phyloP scores from a whole-genome alignment of 2,113 vertebrate genomes.

The Nothocercus nigrocapillus region DNA sequence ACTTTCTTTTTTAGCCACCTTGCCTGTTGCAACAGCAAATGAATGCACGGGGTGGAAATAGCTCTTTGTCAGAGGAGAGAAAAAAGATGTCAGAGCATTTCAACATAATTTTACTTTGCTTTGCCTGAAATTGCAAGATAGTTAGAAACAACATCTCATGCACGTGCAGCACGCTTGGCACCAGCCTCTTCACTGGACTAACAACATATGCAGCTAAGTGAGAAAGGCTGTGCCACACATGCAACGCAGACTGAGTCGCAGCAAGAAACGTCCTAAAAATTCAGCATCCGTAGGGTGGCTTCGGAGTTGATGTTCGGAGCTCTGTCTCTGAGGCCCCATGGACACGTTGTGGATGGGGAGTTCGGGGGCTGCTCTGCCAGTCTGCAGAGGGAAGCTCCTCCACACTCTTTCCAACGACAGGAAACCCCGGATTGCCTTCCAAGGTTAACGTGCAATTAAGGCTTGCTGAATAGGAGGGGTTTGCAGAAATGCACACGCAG shows the following conservation, averaged over 20 bases:
- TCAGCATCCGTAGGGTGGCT: not conserved
- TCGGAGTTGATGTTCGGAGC: not conserved
- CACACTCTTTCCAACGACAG: too few species aligned
- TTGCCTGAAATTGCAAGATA: not conserved
- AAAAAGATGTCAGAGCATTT: not conserved
- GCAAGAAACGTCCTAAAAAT: not conserved
- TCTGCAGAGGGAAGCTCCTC: too few species aligned
- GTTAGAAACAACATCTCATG: constrained; percentile 20
- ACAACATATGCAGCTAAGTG: not conserved
- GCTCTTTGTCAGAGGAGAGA: not conserved
- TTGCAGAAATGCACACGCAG: not conserved
- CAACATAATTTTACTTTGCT: not conserved
- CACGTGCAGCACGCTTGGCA: not conserved
- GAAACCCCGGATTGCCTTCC: not conserved
- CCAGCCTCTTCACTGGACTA: not conserved
- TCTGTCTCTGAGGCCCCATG: not conserved
- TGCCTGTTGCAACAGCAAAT: not conserved
- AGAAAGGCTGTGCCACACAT: constrained; percentile 11
- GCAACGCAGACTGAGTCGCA: not conserved
- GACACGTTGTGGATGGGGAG: not conserved
- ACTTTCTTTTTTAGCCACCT: not conserved
- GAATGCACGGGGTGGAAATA: not conserved
- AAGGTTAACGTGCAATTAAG: constrained; percentile 24
- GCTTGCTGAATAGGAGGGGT: not conserved
- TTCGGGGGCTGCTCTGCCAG: not conserved